Base-by-base conservation (phyloP, 2,797 vertebrate species). In the Saxicola maurus region DNA sequence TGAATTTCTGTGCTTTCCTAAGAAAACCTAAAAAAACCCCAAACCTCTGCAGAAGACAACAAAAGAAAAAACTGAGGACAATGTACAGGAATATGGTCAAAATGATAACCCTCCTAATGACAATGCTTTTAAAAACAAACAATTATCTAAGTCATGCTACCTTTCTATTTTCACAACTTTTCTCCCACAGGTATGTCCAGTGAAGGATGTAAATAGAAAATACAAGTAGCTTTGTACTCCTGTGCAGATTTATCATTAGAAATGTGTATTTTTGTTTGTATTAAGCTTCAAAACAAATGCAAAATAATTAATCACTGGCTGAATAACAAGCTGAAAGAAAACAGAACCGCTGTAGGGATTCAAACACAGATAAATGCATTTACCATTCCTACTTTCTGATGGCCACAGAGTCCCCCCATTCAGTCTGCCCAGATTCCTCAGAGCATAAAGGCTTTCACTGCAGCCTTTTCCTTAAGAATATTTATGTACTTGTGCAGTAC, bases 1-100 rank as follows among this genome's bases (percentile, higher is more conserved):
- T 18, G 20, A 23, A 59, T 30, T 62, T 27, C 20, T 8, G 13
- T 13, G 14, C 52, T 74, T 84, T 55, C 1, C 1, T 16, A 66
- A 18, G 27, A 69, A 86, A 69, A 35, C 8, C 11, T 68, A 27
- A 49, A 38, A 42, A 35, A 17, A 49, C 10, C 38, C n/a, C 14
- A 35, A 27, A 59, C 57, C 14, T 13, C 17, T 10, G 6, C 17
- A 48, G 51, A 64, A 86, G 69, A 43, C 14, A 52, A 24, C 3
- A 40, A n/a, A 55, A 68, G 31, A 77, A 72, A 33, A 67, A 78
- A 52, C 10, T n/a, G 51, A 85, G 9, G 21, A 64, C 30, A 52
- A 23, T 0, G 3, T 35, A 53, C 18, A 81, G 21, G 25, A 46
- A 66, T 0, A 0, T 2, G 1, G n/a, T 40, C 23, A 48, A 69